Conservation (phyloP, 2,888 invertebrate species). For the Aspidiotus rigidus region DNA sequence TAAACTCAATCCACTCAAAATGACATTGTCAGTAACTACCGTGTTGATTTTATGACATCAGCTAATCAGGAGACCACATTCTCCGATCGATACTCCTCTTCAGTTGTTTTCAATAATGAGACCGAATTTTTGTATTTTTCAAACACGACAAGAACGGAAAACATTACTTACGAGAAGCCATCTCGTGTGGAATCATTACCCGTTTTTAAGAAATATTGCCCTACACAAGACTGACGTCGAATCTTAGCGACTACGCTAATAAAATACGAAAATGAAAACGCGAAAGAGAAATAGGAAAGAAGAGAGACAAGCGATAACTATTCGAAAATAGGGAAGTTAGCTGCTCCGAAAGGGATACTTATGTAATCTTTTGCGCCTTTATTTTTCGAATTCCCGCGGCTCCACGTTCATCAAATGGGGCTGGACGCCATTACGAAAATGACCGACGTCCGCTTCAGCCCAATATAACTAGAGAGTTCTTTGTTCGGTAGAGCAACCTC, state of each 20-base stretch:
- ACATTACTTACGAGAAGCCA: no score
- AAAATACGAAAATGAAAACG: conserved; percentile 4
- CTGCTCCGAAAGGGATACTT: conserved; percentile 23
- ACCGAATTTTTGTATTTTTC: no score
- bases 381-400: conserved; percentile 24
- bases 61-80: no score
- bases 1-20: no score
- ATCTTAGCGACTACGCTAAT: not conserved
- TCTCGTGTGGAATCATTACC: no score
- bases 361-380: conserved; percentile 29
- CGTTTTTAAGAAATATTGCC: no score
- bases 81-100: no score
- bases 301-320: conserved; percentile 15
- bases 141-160: no score
- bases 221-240: no score
- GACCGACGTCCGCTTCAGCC: conserved; percentile 27
- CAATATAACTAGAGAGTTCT: conserved; percentile 24
- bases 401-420: conserved; percentile 25
- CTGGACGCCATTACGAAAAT: conserved; percentile 28
- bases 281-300: conserved; percentile 13
- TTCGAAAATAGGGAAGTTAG: conserved; percentile 20
- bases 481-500: conserved; percentile 24
- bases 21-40: no score
- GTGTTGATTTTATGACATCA: no score
- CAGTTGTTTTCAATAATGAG: no score